phyloP scores from a whole-genome alignment of 2,113 vertebrate genomes.

The Synchiropus splendidus region DNA sequence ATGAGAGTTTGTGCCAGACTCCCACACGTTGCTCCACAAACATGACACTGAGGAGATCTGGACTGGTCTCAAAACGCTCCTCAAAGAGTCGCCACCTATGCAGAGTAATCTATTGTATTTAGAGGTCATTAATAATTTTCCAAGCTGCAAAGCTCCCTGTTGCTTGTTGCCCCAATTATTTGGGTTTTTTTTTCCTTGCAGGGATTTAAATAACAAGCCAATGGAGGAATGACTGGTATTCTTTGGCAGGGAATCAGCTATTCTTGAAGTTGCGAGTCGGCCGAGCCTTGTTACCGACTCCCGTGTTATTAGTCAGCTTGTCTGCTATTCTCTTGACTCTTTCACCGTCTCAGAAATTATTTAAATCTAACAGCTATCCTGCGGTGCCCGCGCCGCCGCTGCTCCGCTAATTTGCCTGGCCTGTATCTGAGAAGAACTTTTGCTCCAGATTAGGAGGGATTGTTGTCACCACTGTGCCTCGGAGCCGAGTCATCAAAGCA shows the following conservation, averaged over 20 bases:
- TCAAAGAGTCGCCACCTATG: slow-evolving; percentile 7
- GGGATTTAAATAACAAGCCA: slow-evolving; percentile 34
- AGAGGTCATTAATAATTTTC: slow-evolving; percentile 28
- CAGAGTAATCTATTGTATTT: slow-evolving; percentile 30
- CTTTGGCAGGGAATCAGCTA: slow-evolving; percentile 41
- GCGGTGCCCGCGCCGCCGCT: slow-evolving; percentile 21
- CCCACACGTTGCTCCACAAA: slow-evolving; percentile 35
- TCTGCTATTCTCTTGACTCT: slow-evolving; percentile 51
- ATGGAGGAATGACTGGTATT: slow-evolving; percentile 11
- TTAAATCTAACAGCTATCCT: slow-evolving; percentile 49
- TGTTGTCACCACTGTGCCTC: slow-evolving; percentile 13
- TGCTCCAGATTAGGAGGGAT: slow-evolving; percentile 27
- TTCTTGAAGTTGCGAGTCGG: slow-evolving; percentile 47
- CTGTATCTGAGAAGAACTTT: slow-evolving; percentile 45
- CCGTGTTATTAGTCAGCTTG: slow-evolving; percentile 58
- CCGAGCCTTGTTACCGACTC: slow-evolving; percentile 48
- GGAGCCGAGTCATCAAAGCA: slow-evolving; percentile 38
- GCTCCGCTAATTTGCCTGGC: slow-evolving; percentile 42
- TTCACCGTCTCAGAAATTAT: slow-evolving; percentile 57
- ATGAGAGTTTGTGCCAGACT: slow-evolving; percentile 59
- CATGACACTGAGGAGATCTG: slow-evolving; percentile 40
- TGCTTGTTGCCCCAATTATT: slow-evolving; percentile 41
- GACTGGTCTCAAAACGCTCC: slow-evolving; percentile 16
- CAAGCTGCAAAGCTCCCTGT: slow-evolving; percentile 14
- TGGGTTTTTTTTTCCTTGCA: slow-evolving; percentile 14